A percentile compares a stretch with the other conserved stretches of the same genome.
Evolutionary conservation across 2,113 vertebrate species (phyloP).

Genomic region (Verasper variegatus): DNA sequence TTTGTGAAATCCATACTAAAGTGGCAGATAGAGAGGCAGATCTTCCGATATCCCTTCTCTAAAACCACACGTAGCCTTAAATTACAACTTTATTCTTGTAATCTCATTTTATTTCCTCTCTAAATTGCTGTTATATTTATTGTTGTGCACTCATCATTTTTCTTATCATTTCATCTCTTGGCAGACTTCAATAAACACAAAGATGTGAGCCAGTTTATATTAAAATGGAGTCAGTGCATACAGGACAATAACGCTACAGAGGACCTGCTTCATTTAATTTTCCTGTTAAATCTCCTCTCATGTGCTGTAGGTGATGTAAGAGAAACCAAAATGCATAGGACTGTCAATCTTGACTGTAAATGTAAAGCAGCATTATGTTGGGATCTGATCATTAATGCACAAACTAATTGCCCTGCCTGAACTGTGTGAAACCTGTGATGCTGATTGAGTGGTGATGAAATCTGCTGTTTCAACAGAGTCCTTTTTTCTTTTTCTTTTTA

Average conservation of each 20-base stretch:
- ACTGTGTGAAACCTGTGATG: background rate
- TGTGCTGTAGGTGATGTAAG: background rate
- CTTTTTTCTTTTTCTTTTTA: background rate
- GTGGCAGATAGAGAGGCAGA: too few species aligned
- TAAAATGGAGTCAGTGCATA: background rate
- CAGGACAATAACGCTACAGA: background rate
- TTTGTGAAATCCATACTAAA: background rate
- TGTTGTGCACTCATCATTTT: too few species aligned
- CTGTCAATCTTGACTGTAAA: conserved; percentile 32
- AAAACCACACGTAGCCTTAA: background rate
- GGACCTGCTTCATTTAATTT: background rate
- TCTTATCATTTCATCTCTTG: background rate
- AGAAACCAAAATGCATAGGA: background rate
- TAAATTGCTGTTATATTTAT: too few species aligned
- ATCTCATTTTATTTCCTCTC: background rate
- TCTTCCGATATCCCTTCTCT: too few species aligned
- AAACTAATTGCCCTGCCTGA: background rate
- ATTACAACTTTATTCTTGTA: background rate
- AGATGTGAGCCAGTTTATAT: background rate
- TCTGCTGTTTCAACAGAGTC: too few species aligned
- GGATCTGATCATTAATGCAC: conserved; percentile 4
- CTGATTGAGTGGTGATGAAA: background rate
- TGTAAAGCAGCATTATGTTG: background rate
- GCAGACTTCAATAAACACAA: background rate
- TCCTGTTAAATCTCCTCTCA: background rate